Conservation (phyloP, 2,113 vertebrate species). For the Spizaetus ornatus region DNA sequence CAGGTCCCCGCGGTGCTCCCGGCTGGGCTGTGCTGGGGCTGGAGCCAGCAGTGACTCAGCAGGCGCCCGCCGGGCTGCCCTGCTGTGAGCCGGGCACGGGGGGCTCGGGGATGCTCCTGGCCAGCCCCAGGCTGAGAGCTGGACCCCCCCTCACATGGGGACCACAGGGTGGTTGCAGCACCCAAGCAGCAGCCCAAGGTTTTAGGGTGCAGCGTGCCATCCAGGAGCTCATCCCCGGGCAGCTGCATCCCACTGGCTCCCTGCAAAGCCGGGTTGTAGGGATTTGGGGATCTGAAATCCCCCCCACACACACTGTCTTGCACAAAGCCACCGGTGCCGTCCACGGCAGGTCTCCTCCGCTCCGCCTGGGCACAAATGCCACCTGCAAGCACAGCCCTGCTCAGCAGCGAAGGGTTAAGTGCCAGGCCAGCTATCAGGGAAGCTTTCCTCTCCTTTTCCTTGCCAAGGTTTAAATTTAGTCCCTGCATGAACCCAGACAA, state of each 20-base stretch:
- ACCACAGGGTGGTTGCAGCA: background rate
- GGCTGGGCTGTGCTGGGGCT: background rate
- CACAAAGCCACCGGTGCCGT: background rate
- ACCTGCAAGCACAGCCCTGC: background rate
- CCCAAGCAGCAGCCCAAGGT: background rate
- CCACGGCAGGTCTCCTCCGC: accelerated
- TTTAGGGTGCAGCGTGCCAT: background rate
- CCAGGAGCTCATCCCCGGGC: background rate
- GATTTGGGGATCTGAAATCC: background rate
- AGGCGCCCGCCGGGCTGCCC: accelerated
- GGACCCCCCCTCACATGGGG: accelerated
- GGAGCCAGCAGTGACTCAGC: background rate
- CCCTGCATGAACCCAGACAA: slow-evolving; percentile 74
- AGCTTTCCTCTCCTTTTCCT: background rate
- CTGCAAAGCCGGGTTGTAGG: background rate
- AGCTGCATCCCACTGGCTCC: background rate
- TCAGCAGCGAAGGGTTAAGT: slow-evolving; percentile 31
- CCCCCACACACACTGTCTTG: too few relatives aligned
- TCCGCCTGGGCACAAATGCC: background rate
- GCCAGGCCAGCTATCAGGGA: background rate
- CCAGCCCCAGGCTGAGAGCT: background rate
- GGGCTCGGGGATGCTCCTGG: accelerated
- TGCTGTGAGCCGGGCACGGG: accelerated
- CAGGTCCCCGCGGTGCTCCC: background rate
- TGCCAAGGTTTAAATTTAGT: slow-evolving; percentile 82